phyloP scores from a whole-genome alignment of 2,113 vertebrate genomes.

The Brachypteracias leptosomus region DNA sequence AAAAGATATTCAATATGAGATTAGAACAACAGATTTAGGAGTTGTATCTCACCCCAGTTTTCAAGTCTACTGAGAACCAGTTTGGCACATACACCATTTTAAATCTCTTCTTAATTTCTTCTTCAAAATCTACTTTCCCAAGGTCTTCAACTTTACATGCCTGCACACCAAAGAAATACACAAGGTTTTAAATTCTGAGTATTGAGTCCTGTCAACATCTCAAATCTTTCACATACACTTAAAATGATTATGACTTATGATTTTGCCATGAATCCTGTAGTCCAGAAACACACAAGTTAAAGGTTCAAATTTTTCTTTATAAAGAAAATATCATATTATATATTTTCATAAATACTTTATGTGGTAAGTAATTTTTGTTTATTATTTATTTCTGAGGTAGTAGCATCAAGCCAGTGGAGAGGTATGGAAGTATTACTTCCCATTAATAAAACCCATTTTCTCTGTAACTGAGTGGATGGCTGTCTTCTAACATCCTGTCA shows the following conservation, averaged over 20 bases:
- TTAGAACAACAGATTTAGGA: background rate
- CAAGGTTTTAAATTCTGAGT: background rate
- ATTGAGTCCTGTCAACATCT: background rate
- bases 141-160: conserved; percentile 98
- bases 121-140: conserved; percentile 97
- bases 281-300: background rate
- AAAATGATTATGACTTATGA: background rate
- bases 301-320: background rate
- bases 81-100: conserved; percentile 99
- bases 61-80: conserved; percentile 99
- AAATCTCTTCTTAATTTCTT: conserved; percentile 98
- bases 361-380: background rate
- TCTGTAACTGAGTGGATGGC: background rate
- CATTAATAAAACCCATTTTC: background rate
- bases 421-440: background rate
- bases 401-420: background rate
- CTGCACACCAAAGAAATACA: conserved; percentile 63
- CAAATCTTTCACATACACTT: background rate
- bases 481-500: background rate
- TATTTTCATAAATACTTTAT: background rate
- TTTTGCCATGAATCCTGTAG: background rate
- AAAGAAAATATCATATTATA: no score
- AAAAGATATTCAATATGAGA: background rate
- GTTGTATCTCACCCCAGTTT: conserved; percentile 89
- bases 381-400: background rate